A percentile compares a stretch with the other conserved stretches of the same genome.
These are phyloP conservation scores for Embidobia sp. DNA, from an alignment of 2,888 invertebrate genomes.

Conservation along the genomic window DNA sequence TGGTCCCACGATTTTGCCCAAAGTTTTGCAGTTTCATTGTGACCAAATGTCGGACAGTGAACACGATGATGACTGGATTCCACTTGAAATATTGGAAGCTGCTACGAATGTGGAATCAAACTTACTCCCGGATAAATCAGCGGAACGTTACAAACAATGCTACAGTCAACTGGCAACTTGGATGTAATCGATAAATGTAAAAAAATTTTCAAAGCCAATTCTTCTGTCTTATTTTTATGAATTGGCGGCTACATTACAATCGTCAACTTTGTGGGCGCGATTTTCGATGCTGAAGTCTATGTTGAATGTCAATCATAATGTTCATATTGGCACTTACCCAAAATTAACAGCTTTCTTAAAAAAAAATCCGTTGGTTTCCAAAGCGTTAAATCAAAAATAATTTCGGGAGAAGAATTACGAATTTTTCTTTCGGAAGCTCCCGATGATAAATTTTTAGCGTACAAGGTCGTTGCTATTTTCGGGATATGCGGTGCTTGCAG, in stretches of 20 bases:
- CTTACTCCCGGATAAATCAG: no score
- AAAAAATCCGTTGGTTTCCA: not conserved
- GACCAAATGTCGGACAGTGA: no score
- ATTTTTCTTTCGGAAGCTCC: not conserved
- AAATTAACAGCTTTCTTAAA: not conserved
- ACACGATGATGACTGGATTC: no score
- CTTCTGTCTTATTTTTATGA: slow-evolving; percentile 43
- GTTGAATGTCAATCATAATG: slow-evolving; percentile 21
- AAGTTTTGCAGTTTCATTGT: no score
- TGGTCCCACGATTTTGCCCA: no score
- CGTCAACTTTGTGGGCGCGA: slow-evolving; percentile 45
- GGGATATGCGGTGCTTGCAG: not conserved
- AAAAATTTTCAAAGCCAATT: no score
- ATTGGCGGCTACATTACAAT: slow-evolving; percentile 17
- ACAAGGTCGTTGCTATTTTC: not conserved
- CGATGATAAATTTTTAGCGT: not conserved
- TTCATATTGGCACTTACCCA: not conserved
- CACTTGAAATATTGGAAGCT: no score
- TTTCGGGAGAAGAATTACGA: not conserved
- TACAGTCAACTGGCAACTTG: not conserved
- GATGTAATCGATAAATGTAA: not conserved
- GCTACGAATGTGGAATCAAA: no score
- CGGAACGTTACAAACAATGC: no score
- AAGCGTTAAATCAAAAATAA: not conserved
- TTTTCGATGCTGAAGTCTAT: slow-evolving; percentile 56